Percentiles rank a stretch among this genome's conserved stretches.
Evolutionary conservation across 1,140 invertebrate species (phyloP).

Genomic region (Papilio polyxenes): DNA sequence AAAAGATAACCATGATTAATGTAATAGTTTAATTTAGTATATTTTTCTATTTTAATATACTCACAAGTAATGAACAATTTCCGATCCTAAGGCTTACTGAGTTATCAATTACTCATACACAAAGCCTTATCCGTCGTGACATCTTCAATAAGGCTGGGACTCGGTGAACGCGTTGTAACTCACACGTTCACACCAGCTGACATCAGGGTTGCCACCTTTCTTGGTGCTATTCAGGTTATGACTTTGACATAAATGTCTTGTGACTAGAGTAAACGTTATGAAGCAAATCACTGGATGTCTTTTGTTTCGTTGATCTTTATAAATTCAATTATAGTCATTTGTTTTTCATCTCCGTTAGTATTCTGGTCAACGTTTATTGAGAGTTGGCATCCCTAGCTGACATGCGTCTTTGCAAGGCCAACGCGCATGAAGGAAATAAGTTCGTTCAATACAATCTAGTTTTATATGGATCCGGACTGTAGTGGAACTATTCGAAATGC

Average conservation of each 20-base stretch:
- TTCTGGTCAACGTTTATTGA: background rate
- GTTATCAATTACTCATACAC: constrained; percentile 8
- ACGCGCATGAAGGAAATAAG: constrained; percentile 24
- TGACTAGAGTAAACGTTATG: background rate
- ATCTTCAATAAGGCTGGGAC: constrained; percentile 29
- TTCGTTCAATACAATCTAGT: constrained; percentile 33
- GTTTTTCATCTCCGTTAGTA: background rate
- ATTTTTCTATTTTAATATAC: too few species aligned
- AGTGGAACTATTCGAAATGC: constrained; percentile 10
- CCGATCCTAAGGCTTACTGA: constrained; percentile 2
- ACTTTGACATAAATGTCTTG: background rate
- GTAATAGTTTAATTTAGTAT: too few species aligned
- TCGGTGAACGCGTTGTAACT: background rate
- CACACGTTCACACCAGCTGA: background rate
- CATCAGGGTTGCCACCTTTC: background rate
- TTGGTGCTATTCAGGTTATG: background rate
- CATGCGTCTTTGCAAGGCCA: constrained; percentile 33
- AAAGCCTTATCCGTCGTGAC: constrained; percentile 27
- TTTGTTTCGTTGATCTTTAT: background rate
- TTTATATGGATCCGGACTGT: constrained; percentile 31
- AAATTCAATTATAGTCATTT: background rate
- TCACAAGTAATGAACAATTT: background rate
- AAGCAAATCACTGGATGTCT: background rate
- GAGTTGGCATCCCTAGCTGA: background rate
- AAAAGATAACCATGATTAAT: background rate